Conservation (phyloP, 2,797 vertebrate genomes). For the Xiphorhynchus erythropygius region DNA sequence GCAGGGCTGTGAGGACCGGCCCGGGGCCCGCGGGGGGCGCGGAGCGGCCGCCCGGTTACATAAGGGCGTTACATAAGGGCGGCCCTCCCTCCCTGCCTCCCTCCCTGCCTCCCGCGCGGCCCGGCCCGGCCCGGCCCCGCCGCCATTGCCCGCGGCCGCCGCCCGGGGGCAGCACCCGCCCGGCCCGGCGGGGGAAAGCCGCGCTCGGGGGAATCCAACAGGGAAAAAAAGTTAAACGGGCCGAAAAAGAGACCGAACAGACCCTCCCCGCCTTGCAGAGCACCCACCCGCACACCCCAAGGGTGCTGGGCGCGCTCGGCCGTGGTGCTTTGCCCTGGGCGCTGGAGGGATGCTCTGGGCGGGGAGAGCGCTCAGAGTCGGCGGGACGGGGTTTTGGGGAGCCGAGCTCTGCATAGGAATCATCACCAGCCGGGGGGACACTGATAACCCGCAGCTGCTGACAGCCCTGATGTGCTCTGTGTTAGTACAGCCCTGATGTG, state of each 20-base stretch:
- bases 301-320: too few species aligned
- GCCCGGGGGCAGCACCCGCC: conserved; percentile 71
- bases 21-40: too few species aligned
- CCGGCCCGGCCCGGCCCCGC: background rate
- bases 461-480: background rate
- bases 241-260: background rate
- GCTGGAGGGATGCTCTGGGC: background rate
- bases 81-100: too few species aligned
- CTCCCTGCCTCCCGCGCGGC: too few species aligned
- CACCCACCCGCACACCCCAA: too few species aligned
- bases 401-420: conserved; percentile 2
- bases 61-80: too few species aligned
- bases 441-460: background rate
- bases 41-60: too few species aligned
- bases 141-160: conserved; percentile 30
- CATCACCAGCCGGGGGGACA: background rate
- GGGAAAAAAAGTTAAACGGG: background rate
- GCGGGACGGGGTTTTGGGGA: background rate
- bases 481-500: background rate
- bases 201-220: too few species aligned
- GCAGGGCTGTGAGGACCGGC: too few species aligned
- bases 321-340: too few species aligned
- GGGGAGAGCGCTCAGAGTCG: fast-evolving
- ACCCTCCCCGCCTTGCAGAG: too few species aligned
- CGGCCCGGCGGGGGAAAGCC: background rate